A percentile compares a stretch with the other conserved stretches of the same genome.
phyloP scores from a whole-genome alignment of 1,140 invertebrate genomes.

The Drosophila lacteicornis region DNA sequence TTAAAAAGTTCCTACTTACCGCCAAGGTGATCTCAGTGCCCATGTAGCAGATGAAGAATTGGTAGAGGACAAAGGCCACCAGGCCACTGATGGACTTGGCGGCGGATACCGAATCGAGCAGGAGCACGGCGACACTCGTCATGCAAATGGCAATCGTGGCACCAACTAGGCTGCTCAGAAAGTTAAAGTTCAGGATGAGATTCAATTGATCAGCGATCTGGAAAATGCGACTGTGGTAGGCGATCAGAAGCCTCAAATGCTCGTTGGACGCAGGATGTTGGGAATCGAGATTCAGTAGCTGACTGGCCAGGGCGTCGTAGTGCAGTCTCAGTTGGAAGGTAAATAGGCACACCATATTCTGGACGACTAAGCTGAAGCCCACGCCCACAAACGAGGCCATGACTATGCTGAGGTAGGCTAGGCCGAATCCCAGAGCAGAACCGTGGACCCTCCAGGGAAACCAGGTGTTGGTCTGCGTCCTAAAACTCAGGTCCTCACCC shows the following conservation, averaged over 20 bases:
- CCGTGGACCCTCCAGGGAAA: conserved; percentile 64
- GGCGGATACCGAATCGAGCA: conserved; percentile 54
- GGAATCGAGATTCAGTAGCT: conserved; percentile 44
- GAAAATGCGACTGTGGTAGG: conserved; percentile 57
- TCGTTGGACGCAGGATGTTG: conserved; percentile 32
- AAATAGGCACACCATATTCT: conserved; percentile 66
- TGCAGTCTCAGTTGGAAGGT: conserved; percentile 67
- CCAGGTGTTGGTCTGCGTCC: conserved; percentile 71
- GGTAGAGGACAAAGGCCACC: conserved; percentile 52
- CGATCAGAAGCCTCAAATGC: conserved; percentile 49
- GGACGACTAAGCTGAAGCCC: conserved; percentile 56
- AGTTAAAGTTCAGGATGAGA: conserved; percentile 60
- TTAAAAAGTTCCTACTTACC: conserved; percentile 27
- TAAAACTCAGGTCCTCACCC: conserved; percentile 30
- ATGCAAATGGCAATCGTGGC: conserved; percentile 74
- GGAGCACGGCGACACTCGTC: conserved; percentile 65
- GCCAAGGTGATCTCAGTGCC: conserved; percentile 50
- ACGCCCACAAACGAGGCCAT: conserved; percentile 56
- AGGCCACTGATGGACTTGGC: conserved; percentile 61
- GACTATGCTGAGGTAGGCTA: conserved; percentile 45
- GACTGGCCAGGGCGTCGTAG: conserved; percentile 64
- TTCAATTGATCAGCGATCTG: conserved; percentile 48
- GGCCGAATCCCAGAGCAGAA: conserved; percentile 23
- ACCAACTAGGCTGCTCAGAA: conserved; percentile 57
- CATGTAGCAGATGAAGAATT: conserved; percentile 57